Evolutionary conservation across 2,888 invertebrate genomes (phyloP), one percentile per base, ranked within the genome.

Genomic region (Sphaerophoria rueppellii): DNA sequence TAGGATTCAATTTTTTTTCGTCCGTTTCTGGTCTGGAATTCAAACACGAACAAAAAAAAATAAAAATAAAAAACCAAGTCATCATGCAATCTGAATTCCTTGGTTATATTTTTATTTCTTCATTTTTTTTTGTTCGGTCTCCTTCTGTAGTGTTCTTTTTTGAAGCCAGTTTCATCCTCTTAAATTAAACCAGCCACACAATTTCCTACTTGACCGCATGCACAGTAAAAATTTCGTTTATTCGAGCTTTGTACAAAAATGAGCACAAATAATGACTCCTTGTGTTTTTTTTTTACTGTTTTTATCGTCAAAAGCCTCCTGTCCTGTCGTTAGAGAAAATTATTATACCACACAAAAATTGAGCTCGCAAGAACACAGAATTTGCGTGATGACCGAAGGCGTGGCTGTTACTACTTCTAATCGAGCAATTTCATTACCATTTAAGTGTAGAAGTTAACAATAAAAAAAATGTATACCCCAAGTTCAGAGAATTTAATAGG

Each of bases 321-420:
- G 24, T 76, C 75, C 72, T 81, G 80, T 85, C 82, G 80, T 80
- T 83, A 79, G 35, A 52, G 67, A 87, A 82, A 81, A 76, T 83
- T 78, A 82, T 82, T 86, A 83, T 77, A 85, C 73, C 81, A 82
- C 78, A 73, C 77, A 81, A 74, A 46, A 73, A 71, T 55, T 58
- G 12, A 52, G 48, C 35, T 54, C 67, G 54, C 43, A 43, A 50
- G 40, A 77, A 86, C 87, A 87, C 74, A 85, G 85, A 85, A 87
- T 87, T 87, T 78, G 87, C 87, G 87, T 87, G 87, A 87, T 87
- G 82, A 82, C 75, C 79, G 77, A 87, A 87, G 87, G 87, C 87
- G 87, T 87, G 87, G 87, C 80, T 80, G 87, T 83, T 82, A 85
- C 80, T 82, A 85, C 80, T 82, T 86, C 78, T 86, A 86, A 86